Evolutionary conservation across 2,888 invertebrate species (phyloP).

Genomic region (Oscheius sp.): DNA sequence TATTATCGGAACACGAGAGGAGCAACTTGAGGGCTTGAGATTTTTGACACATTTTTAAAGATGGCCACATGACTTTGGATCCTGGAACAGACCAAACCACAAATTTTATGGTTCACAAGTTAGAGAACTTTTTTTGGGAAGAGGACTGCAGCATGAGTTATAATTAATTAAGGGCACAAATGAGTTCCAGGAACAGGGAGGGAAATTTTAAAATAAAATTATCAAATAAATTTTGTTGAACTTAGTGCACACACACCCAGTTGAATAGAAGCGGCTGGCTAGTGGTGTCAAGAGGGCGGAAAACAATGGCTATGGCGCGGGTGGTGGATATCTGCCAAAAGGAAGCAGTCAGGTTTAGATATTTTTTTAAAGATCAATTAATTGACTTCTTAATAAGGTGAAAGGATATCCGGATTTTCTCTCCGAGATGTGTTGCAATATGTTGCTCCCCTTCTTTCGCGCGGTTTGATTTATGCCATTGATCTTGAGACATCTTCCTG

Average conservation of each 20-base stretch:
- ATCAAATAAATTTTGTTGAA: not conserved
- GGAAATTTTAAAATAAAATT: not conserved
- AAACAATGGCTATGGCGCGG: conserved; percentile 35
- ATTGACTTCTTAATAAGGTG: no score
- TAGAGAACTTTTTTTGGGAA: not conserved
- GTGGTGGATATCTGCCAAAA: conserved; percentile 28
- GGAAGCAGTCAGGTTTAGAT: no score
- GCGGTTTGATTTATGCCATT: not conserved
- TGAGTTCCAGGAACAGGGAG: no score
- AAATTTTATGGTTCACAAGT: not conserved
- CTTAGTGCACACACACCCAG: not conserved
- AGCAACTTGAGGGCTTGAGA: conserved; percentile 17
- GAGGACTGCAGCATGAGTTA: not conserved
- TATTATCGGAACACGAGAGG: not conserved
- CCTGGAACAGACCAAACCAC: no score
- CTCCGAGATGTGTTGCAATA: not conserved
- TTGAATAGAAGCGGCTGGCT: conserved; percentile 17
- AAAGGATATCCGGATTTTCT: not conserved
- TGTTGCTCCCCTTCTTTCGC: not conserved
- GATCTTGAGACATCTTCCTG: no score
- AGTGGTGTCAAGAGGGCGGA: conserved; percentile 35
- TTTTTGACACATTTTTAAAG: not conserved
- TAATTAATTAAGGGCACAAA: no score
- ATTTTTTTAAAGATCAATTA: no score
- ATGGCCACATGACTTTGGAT: not conserved